Conservation (phyloP, 2,797 vertebrate genomes). For the Buphagus erythrorhynchus region DNA sequence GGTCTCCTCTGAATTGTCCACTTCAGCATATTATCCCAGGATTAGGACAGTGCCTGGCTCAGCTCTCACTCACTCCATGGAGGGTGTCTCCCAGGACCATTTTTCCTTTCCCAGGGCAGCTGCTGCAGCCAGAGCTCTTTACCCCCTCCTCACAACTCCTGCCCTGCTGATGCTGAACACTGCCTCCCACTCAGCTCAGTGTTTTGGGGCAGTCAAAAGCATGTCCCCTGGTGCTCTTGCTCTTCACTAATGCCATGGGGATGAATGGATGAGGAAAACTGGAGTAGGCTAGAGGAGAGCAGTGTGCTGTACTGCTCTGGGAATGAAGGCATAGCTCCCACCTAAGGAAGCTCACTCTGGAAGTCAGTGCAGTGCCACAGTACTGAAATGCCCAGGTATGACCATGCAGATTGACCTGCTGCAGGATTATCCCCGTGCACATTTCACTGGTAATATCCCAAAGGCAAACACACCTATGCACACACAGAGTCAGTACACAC, state of each 20-base stretch:
- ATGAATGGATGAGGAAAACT: background rate
- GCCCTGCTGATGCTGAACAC: background rate
- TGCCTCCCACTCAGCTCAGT: background rate
- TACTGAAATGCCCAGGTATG: background rate
- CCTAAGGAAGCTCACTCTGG: background rate
- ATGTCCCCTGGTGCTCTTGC: rapidly evolving
- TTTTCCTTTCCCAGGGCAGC: background rate
- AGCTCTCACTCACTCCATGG: background rate
- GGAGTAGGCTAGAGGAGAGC: background rate
- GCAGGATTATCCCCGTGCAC: background rate
- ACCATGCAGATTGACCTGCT: background rate
- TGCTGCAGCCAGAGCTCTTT: background rate
- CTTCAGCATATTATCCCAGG: background rate
- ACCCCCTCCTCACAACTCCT: background rate
- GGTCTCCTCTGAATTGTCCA: background rate
- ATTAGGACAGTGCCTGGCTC: background rate
- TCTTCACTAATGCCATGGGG: background rate
- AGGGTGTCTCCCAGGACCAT: background rate
- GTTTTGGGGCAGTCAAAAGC: background rate
- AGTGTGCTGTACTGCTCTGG: background rate
- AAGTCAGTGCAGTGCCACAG: rapidly evolving
- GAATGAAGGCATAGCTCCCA: background rate
- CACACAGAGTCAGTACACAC: background rate
- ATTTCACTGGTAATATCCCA: background rate
- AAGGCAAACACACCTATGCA: background rate